phyloP scores from a whole-genome alignment of 2,113 vertebrate species.

The Orycteropus afer region DNA sequence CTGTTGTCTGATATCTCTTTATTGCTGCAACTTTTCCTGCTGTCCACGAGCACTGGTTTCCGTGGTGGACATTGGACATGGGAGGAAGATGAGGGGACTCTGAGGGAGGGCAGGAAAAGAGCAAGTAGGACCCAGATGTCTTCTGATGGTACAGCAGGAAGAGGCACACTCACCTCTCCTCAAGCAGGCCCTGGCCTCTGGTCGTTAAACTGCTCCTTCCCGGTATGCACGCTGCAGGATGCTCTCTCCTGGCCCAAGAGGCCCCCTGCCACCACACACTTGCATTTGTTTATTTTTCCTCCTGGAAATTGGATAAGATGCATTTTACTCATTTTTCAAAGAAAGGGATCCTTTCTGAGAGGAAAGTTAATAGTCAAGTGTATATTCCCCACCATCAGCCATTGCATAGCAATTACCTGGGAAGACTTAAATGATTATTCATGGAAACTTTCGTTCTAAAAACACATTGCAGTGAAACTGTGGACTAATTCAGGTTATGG shows the following conservation, averaged over 20 bases:
- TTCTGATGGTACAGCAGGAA: not conserved
- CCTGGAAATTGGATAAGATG: not conserved
- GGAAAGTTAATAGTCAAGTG: not conserved
- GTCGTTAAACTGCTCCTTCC: no score
- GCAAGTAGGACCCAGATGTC: not conserved
- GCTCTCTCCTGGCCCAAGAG: not conserved
- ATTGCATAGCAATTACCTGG: not conserved
- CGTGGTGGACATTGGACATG: not conserved
- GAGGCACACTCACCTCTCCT: not conserved
- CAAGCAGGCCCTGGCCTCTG: not conserved
- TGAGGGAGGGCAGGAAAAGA: not conserved
- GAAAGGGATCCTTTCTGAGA: not conserved
- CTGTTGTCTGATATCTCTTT: not conserved
- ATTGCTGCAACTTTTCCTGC: not conserved
- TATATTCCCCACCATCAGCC: not conserved
- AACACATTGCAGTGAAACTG: not conserved
- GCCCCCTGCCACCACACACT: not conserved
- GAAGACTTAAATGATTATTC: not conserved
- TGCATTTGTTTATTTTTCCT: not conserved
- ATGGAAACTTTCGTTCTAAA: not conserved
- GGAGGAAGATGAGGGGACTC: not conserved
- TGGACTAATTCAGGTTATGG: not conserved
- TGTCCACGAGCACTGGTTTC: not conserved
- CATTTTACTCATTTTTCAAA: slow-evolving; percentile 16
- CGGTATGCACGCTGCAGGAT: not conserved